These are phyloP conservation scores for Ciconia nigra DNA, from an alignment of 2,797 vertebrate species.

Conservation along the genomic window DNA sequence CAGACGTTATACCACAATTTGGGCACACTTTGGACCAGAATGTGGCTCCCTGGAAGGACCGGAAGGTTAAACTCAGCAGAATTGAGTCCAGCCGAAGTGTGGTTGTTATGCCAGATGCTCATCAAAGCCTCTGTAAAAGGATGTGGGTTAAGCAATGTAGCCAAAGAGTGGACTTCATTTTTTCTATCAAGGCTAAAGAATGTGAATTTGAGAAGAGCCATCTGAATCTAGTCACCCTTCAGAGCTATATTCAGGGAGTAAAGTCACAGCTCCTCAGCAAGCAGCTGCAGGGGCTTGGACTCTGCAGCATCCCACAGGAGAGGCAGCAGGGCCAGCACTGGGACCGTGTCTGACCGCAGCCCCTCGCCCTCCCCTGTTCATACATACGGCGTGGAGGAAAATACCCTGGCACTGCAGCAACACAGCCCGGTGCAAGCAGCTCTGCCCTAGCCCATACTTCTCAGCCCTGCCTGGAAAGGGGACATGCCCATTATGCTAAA, in stretches of 20 bases:
- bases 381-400: neutral
- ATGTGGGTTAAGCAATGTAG: neutral
- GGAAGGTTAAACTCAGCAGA: neutral
- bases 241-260: neutral
- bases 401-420: neutral
- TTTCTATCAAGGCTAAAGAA: neutral
- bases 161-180: neutral
- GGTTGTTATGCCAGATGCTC: neutral
- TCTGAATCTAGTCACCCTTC: neutral
- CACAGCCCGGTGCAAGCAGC: neutral
- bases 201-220: neutral
- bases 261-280: neutral
- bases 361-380: neutral
- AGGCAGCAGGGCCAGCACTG: neutral
- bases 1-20: neutral
- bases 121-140: neutral
- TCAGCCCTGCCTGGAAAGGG: neutral
- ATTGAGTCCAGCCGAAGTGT: neutral
- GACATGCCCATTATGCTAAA: neutral
- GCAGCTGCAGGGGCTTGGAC: neutral
- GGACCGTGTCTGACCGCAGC: fast-evolving
- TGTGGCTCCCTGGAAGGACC: neutral
- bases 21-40: neutral
- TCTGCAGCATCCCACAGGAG: neutral
- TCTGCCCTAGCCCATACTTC: neutral